Evolutionary conservation across 2,113 vertebrate species (phyloP).

Genomic region (Gnathonemus echidnorhynchus): DNA sequence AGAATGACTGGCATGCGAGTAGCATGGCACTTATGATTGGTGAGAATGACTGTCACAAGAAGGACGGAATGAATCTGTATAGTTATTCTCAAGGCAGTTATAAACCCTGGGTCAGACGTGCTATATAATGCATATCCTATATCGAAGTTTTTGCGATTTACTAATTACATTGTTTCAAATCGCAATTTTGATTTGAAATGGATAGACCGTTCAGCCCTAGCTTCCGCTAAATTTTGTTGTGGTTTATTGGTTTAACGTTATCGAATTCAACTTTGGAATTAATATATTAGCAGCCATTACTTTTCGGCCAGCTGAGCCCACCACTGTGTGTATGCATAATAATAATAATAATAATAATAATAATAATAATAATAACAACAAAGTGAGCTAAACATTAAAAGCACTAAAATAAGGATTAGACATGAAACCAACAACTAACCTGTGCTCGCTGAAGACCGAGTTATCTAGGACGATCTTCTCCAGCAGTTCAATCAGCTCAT

Average conservation of each 20-base stretch:
- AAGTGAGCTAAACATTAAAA: no score
- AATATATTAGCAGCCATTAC: not conserved
- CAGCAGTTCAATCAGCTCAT: conserved; percentile 81
- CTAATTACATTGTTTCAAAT: not conserved
- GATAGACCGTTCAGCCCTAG: not conserved
- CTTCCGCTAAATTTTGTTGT: not conserved
- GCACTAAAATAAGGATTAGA: not conserved
- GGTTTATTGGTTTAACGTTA: not conserved
- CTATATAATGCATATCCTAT: not conserved
- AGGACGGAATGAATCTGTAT: not conserved
- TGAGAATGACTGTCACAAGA: not conserved
- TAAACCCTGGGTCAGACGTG: not conserved
- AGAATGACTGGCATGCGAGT: no score
- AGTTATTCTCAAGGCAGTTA: no score
- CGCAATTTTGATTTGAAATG: not conserved
- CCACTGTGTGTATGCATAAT: not conserved
- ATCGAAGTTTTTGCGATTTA: not conserved
- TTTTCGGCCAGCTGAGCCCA: not conserved
- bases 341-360: not conserved
- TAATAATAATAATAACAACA: not conserved
- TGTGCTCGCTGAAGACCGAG: conserved; percentile 85
- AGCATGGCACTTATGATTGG: no score
- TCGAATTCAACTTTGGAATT: no score
- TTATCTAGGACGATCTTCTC: conserved; percentile 90
- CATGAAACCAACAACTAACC: conserved; percentile 50